Evolutionary conservation across 2,797 vertebrate species (phyloP).

Genomic region (Threskiornis aethiopicus): DNA sequence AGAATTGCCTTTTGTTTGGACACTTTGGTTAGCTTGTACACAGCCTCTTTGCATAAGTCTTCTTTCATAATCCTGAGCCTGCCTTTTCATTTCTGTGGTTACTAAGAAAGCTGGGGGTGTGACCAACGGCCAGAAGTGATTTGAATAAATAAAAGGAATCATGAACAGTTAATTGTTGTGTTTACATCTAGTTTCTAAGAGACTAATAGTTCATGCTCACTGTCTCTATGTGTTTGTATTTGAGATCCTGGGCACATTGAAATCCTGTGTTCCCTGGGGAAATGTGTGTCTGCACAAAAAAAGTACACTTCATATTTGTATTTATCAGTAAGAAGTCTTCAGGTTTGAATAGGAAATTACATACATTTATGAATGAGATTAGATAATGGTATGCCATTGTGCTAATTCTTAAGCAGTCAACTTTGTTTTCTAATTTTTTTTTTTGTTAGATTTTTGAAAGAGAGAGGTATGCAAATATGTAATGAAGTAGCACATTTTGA

Average conservation of each 20-base stretch:
- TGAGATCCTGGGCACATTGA: background rate
- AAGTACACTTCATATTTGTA: background rate
- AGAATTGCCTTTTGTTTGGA: slow-evolving; percentile 16
- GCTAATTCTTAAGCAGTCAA: background rate
- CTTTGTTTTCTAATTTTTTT: background rate
- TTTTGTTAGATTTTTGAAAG: background rate
- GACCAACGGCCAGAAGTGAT: slow-evolving; percentile 2
- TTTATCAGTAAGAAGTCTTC: background rate
- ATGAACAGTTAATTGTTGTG: slow-evolving; percentile 39
- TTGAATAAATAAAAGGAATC: slow-evolving; percentile 28
- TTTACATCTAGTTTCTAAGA: slow-evolving; percentile 48
- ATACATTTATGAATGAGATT: background rate
- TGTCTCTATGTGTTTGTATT: background rate
- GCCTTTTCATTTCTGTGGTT: slow-evolving; percentile 34
- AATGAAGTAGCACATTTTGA: background rate
- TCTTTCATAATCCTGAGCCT: slow-evolving; percentile 22
- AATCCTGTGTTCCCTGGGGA: background rate
- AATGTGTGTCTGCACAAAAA: background rate
- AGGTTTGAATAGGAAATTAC: background rate
- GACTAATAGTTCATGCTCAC: background rate
- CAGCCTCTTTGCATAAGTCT: background rate
- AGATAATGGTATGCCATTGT: background rate
- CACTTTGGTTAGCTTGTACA: background rate
- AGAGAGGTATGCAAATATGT: background rate
- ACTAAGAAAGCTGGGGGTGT: slow-evolving; percentile 32